A percentile compares a stretch with the other conserved stretches of the same genome.
Conservation (phyloP, 2,113 vertebrate species). For the Malurus elegans region DNA sequence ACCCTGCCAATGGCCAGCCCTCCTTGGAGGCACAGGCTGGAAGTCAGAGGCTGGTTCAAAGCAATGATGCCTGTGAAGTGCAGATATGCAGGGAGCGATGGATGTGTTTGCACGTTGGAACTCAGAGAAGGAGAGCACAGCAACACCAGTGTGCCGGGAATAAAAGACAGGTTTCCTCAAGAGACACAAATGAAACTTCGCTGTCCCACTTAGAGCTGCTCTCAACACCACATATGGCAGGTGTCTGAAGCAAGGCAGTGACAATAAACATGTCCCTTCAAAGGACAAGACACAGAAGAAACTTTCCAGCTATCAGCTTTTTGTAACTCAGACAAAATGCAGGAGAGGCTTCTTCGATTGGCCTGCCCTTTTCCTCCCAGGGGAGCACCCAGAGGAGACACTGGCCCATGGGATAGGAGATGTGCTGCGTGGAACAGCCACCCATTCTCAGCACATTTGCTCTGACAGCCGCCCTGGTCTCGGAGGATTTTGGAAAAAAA, state of each 20-base stretch:
- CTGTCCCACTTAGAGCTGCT: not conserved
- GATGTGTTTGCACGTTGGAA: not conserved
- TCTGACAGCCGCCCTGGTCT: not conserved
- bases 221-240: not conserved
- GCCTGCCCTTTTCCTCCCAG: not conserved
- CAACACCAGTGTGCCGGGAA: not conserved
- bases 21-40: not conserved
- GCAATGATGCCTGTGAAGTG: not conserved
- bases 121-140: not conserved
- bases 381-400: not conserved
- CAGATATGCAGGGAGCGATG: not conserved
- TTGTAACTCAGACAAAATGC: not conserved
- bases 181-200: not conserved
- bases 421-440: not conserved
- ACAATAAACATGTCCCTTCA: not conserved
- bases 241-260: not conserved
- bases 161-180: not conserved
- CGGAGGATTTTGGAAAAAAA: not conserved
- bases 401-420: fast-evolving
- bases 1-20: not conserved
- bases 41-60: not conserved
- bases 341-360: not conserved
- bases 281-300: not conserved
- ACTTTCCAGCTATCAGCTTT: not conserved
- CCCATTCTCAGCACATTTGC: fast-evolving